Conservation (phyloP, 2,797 vertebrate species). For the Mionectes olivaceus region DNA sequence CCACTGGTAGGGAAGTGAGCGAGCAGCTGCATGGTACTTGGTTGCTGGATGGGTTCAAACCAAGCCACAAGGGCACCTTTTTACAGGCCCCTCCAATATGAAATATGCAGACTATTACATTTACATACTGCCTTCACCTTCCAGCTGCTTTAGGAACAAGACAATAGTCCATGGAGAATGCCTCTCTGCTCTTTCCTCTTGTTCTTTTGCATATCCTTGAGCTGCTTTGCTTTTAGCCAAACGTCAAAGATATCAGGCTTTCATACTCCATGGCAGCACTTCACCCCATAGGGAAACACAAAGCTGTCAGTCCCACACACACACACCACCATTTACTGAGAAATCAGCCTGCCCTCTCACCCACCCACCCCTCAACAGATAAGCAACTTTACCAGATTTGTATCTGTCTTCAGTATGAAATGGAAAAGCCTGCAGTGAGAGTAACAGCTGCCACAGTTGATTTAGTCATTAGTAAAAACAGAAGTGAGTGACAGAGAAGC, state of each 20-base stretch:
- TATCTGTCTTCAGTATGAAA: background rate
- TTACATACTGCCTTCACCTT: background rate
- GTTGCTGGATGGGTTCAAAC: background rate
- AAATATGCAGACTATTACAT: conserved; percentile 6
- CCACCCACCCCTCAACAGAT: conserved; percentile 1
- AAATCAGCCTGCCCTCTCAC: background rate
- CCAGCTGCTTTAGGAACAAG: conserved; percentile 10
- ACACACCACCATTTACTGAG: background rate
- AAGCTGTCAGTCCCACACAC: background rate
- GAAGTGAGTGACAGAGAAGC: background rate
- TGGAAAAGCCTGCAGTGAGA: conserved; percentile 23
- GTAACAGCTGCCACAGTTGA: background rate
- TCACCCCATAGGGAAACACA: background rate
- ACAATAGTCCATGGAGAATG: background rate
- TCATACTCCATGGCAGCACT: background rate
- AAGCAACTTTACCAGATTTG: background rate
- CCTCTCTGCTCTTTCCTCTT: background rate
- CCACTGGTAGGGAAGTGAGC: background rate
- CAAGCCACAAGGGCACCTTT: background rate
- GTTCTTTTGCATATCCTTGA: background rate
- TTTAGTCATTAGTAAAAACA: background rate
- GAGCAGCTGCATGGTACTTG: background rate
- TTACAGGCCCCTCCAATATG: background rate
- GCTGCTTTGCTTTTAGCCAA: background rate
- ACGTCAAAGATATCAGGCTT: background rate